Evolutionary conservation across 2,888 invertebrate species (phyloP), one percentile per base, ranked within the genome.

Genomic region (Eupithecia vulgata): DNA sequence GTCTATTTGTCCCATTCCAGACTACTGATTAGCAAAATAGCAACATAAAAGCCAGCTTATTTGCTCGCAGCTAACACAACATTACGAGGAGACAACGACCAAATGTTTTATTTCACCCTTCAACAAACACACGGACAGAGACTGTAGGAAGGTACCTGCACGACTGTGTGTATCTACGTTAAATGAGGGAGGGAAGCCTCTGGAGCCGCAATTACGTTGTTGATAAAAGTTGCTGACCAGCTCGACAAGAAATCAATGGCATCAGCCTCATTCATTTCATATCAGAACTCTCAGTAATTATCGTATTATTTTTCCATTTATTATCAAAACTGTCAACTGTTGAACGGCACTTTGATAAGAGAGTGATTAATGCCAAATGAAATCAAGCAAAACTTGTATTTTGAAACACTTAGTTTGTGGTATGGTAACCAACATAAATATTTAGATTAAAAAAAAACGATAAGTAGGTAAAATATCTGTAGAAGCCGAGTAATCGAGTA

Each of bases 91-190:
- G 69, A 74, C 52, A 48, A 62, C 66, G 21, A 48, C 15, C 48
- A 69, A 67, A 67, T 67, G 65, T 70, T 67, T 68, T 69, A 64
- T 71, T 75, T 72, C 67, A 70, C 67, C 69, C 67, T 66, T 57
- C 25, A 69, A 71, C 67, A 70, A 75, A 72, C 59, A 72, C 45
- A 61, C 37, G 21, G 10, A 45, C 35, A 37, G 37, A 34, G 37
- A 34, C 34, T 21, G 21, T 52, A 21, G 7, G 12, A 12, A 57
- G 30, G 30, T 30, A 3, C 30, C 30, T 30, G 4, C 4, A 30
- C 30, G 30, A 5, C 5, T 57, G 21, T 12, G 5, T 1, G 21
- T 57, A 57, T 12, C 12, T 62, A 62, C 25, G 37, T 59, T 67
- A 62, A 25, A 64, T 52, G 25, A 34, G 62, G 61, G n/a, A n/a